phyloP scores from a whole-genome alignment of 1,140 invertebrate species.

The Aphelinus atriplicis region DNA sequence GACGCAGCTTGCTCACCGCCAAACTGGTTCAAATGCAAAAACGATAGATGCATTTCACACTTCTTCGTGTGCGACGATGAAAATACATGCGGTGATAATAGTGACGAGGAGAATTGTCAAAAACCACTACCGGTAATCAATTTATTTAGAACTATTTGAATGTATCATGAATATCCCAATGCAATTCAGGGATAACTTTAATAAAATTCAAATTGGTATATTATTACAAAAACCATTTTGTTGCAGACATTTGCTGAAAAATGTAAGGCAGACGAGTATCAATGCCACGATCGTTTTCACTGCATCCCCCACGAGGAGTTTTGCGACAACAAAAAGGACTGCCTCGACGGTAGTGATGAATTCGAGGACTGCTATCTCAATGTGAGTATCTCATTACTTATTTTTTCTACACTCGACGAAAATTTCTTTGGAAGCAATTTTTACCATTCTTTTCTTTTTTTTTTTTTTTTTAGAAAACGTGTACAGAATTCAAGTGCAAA shows the following conservation, averaged over 20 bases:
- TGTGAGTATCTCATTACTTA: not conserved
- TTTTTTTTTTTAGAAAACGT: constrained; percentile 40
- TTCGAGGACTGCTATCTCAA: constrained; percentile 44
- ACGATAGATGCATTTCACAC: constrained; percentile 58
- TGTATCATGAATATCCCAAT: too few species aligned
- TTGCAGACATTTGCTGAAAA: constrained; percentile 50
- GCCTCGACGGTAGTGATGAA: constrained; percentile 83
- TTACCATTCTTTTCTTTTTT: not conserved
- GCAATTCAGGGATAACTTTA: too few species aligned
- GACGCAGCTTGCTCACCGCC: constrained; percentile 27
- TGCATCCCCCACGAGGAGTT: constrained; percentile 83
- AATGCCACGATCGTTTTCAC: constrained; percentile 68
- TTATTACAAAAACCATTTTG: too few species aligned
- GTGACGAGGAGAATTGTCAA: constrained; percentile 59
- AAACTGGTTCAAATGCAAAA: constrained; percentile 54
- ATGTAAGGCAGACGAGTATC: constrained; percentile 42
- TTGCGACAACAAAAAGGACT: constrained; percentile 81
- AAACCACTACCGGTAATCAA: constrained; percentile 66
- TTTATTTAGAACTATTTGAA: too few species aligned
- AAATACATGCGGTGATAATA: constrained; percentile 66
- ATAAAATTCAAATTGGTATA: too few species aligned
- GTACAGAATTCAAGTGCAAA: constrained; percentile 67
- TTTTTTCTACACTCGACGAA: too few species aligned
- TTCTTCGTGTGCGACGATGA: constrained; percentile 63
- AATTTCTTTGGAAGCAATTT: too few species aligned